These are phyloP conservation scores for Bettongia penicillata DNA, from an alignment of 2,113 vertebrate genomes.

Conservation along the genomic window DNA sequence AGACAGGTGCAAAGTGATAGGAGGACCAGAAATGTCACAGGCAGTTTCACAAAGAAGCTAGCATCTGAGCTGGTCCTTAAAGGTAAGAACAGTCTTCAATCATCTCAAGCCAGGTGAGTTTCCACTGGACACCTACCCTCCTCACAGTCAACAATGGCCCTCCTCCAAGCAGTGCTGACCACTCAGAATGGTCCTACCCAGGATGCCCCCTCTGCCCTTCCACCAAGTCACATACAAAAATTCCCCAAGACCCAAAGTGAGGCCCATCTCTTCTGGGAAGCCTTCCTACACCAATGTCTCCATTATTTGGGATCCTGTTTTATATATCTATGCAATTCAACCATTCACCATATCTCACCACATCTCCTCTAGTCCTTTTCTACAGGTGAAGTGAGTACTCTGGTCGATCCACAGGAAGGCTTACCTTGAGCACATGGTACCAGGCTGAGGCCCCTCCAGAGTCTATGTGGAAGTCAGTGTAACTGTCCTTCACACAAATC, in stretches of 20 bases:
- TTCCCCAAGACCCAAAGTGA: background rate
- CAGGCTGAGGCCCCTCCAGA: slow-evolving; percentile 96
- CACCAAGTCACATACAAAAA: background rate
- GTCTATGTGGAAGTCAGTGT: slow-evolving; percentile 98
- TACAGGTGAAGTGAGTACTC: background rate
- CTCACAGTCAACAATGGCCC: background rate
- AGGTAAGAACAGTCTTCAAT: background rate
- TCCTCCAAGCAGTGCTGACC: background rate
- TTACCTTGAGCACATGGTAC: slow-evolving; percentile 97
- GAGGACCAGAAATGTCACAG: background rate
- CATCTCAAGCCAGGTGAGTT: background rate
- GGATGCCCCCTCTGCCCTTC: background rate
- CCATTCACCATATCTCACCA: background rate
- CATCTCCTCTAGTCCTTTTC: background rate
- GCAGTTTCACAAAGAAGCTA: background rate
- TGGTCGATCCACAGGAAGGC: background rate
- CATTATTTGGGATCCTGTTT: background rate
- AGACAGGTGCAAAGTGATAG: background rate
- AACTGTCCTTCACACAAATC: slow-evolving; percentile 99
- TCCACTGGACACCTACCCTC: background rate
- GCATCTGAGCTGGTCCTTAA: background rate
- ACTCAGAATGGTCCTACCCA: background rate
- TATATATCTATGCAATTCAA: background rate
- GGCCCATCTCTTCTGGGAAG: background rate
- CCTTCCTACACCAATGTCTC: background rate